Base-by-base conservation (phyloP, 2,888 invertebrate species). In the Polydrusus tereticollis region DNA sequence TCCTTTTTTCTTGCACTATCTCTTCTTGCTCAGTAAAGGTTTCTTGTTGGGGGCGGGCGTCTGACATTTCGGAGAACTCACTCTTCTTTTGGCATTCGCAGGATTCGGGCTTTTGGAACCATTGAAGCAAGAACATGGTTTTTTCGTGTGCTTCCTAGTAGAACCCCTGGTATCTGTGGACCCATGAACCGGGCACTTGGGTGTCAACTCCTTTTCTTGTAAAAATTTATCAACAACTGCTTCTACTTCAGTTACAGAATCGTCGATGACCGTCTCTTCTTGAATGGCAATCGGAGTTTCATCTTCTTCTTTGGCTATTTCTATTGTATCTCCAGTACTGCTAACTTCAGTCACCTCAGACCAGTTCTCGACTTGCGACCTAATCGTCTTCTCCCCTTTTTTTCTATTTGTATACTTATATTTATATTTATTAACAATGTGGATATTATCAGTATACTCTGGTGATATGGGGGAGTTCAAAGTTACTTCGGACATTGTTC, bases 321-420 rank as follows among this genome's bases (percentile, higher is more conserved):
- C 82, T 33, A 82, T 80, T 4, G 83, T 82, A 72, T 85, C 84
- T 71, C 85, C 84, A 1, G 84, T 84, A 76, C 84, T 84, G 1
- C 84, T 82, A n/a, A 83, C 82, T 65, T 85, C 74, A 36, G 75
- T 55, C 29, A 55, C 52, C 29, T 84, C 75, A 43, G 74, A 79
- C 70, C 72, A 65, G 41, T 72, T 76, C 18, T 79, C 79, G 16
- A 38, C 69, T 7, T 74, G 74, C 7, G 36, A 10, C 21, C 41
- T 69, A 36, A 82, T 82, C 38, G 78, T 75, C 62, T 79, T 76
- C 29, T 82, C 82, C 4, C 77, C 78, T 77, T 84, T 85, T 76
- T 85, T 85, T 69, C 84, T 80, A 77, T 86, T 86, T 64, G 82
- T 83, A 75, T 86, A 86, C 76, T 86, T 85, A 75, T 83, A 85